phyloP scores from a whole-genome alignment of 2,113 vertebrate genomes.

The Protobothrops flavoviridis region DNA sequence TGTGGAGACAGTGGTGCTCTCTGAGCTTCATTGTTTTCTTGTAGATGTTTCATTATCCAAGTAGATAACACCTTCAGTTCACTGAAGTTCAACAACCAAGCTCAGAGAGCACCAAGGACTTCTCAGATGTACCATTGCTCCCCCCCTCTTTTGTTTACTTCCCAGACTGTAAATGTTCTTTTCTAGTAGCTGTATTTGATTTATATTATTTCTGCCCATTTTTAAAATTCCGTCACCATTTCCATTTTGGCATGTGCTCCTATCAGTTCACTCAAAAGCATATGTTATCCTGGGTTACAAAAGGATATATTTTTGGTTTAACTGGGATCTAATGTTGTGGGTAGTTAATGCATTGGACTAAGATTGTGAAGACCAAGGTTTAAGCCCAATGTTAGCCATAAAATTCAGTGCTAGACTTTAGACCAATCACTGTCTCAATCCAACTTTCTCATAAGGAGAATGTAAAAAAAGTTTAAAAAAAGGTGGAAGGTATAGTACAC shows the following conservation, averaged over 20 bases:
- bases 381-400: background rate
- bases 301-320: too few relatives aligned
- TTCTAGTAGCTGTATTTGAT: too few relatives aligned
- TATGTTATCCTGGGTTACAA: too few relatives aligned
- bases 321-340: too few relatives aligned
- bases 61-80: background rate
- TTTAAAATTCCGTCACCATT: too few relatives aligned
- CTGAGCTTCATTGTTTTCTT: background rate
- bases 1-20: background rate
- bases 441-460: background rate
- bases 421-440: background rate
- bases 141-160: too few relatives aligned
- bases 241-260: too few relatives aligned
- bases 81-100: background rate
- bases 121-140: background rate
- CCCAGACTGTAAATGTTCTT: too few relatives aligned
- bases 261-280: too few relatives aligned
- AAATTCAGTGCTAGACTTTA: background rate
- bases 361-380: background rate
- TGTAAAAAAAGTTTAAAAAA: background rate
- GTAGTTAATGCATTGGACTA: too few relatives aligned
- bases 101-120: background rate
- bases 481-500: background rate
- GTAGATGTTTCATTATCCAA: background rate
- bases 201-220: too few relatives aligned